Conservation (phyloP, 2,113 vertebrate species). For the Thalassarche chlororhynchos region DNA sequence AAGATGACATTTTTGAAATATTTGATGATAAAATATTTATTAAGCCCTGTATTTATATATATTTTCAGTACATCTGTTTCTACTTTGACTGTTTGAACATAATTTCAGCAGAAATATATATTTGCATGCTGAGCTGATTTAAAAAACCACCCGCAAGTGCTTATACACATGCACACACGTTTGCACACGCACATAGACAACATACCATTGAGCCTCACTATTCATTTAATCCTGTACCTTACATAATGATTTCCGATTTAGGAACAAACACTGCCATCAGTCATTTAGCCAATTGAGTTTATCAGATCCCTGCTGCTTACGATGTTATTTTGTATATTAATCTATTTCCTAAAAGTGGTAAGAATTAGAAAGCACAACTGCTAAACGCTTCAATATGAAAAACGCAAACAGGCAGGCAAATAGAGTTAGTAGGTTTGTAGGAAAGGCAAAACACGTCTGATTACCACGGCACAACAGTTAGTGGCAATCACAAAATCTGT, state of each 20-base stretch:
- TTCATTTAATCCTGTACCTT: not conserved
- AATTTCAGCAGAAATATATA: conserved; percentile 76
- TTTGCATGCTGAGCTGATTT: conserved; percentile 76
- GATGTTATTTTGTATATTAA: conserved; percentile 1
- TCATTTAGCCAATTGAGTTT: conserved; percentile 5
- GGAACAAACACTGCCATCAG: not conserved
- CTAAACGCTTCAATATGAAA: not conserved
- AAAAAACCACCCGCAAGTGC: conserved; percentile 30
- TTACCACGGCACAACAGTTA: not conserved
- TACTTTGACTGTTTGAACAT: conserved; percentile 73
- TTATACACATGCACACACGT: not conserved
- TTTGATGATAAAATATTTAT: conserved; percentile 84
- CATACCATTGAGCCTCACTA: not conserved
- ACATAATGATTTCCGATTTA: not conserved
- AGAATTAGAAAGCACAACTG: not conserved
- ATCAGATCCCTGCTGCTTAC: conserved; percentile 24
- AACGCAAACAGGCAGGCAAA: not conserved
- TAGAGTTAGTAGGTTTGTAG: not conserved
- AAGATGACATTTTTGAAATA: conserved; percentile 81
- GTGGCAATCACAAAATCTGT: not conserved
- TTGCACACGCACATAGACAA: not conserved
- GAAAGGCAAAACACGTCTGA: not conserved
- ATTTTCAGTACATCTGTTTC: conserved; percentile 80
- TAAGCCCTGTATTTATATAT: conserved; percentile 73
- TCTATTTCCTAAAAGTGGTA: not conserved